These are phyloP conservation scores for Oceanites oceanicus DNA, from an alignment of 2,113 vertebrate species.

Conservation along the genomic window DNA sequence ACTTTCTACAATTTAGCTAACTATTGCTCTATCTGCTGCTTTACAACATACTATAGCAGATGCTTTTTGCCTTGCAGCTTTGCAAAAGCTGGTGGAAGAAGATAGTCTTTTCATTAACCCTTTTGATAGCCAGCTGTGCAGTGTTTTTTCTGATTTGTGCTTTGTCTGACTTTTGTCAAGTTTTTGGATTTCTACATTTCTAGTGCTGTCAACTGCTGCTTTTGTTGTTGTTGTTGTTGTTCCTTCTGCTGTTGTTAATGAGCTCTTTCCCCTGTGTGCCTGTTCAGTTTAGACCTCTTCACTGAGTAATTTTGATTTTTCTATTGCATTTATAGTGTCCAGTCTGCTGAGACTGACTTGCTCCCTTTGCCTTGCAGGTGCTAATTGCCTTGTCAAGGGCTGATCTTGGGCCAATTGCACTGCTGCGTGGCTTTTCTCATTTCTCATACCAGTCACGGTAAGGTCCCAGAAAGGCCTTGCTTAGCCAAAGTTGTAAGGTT, in stretches of 20 bases:
- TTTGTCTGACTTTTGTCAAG: not conserved
- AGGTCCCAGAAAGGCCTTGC: not conserved
- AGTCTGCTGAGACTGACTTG: not conserved
- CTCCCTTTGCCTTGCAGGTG: not conserved
- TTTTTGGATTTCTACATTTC: not conserved
- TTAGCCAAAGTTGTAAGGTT: not conserved
- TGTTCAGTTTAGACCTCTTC: not conserved
- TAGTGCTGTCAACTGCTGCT: not conserved
- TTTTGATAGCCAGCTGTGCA: not conserved
- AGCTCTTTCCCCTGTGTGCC: not conserved
- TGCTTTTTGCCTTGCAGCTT: not conserved
- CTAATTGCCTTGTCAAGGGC: not conserved
- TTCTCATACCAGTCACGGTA: not conserved
- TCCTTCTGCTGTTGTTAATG: not conserved
- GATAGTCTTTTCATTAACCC: not conserved
- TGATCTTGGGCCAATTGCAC: not conserved
- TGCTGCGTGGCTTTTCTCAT: not conserved
- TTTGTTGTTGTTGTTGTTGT: not conserved
- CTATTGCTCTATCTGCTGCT: not conserved
- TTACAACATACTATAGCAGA: not conserved
- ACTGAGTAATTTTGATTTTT: not conserved
- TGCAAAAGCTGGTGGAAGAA: not conserved
- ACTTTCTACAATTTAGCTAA: too few species aligned
- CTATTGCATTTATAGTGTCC: rapidly evolving
- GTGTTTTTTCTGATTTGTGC: not conserved